Conservation (phyloP, 1,140 invertebrate species). For the Amphibalanus amphitrite region DNA sequence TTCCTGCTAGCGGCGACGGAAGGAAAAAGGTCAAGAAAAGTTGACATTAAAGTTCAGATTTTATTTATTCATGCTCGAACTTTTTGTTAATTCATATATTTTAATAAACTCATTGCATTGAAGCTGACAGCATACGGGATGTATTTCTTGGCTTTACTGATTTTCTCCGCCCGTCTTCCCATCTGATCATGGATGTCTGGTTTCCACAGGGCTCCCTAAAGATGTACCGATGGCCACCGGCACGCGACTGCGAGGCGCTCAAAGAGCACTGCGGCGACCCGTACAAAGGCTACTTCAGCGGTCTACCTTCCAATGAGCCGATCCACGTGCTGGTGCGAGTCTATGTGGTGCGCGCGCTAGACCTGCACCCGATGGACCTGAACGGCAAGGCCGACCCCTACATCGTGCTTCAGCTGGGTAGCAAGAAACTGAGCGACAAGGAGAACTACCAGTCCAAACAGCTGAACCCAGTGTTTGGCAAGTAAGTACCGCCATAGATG, state of each 20-base stretch:
- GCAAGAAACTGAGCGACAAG: slow-evolving; percentile 65
- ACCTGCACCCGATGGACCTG: slow-evolving; percentile 74
- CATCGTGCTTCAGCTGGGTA: slow-evolving; percentile 60
- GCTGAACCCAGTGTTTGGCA: slow-evolving; percentile 77
- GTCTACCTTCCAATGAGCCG: slow-evolving; percentile 68
- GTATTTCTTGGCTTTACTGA: too few species aligned
- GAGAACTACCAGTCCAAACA: slow-evolving; percentile 85
- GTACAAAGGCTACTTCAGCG: slow-evolving; percentile 54
- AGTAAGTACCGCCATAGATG: slow-evolving; percentile 49
- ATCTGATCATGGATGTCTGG: background rate
- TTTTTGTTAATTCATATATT: too few species aligned
- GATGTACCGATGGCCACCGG: slow-evolving; percentile 68
- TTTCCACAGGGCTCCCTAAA: slow-evolving; percentile 53
- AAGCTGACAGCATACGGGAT: too few species aligned
- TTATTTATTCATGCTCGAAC: too few species aligned
- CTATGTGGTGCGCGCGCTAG: slow-evolving; percentile 73
- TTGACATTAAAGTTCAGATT: too few species aligned
- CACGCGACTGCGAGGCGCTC: slow-evolving; percentile 52
- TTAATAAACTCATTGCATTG: too few species aligned
- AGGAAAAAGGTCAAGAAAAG: too few species aligned
- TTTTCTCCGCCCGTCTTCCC: too few species aligned
- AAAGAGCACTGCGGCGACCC: slow-evolving; percentile 59
- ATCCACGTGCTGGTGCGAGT: slow-evolving; percentile 70
- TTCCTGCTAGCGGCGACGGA: too few species aligned
- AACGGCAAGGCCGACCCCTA: slow-evolving; percentile 87